Evolutionary conservation across 1,140 invertebrate genomes (phyloP), one percentile per base, ranked within the genome.

Genomic region (Plectrocnemia conspersa): DNA sequence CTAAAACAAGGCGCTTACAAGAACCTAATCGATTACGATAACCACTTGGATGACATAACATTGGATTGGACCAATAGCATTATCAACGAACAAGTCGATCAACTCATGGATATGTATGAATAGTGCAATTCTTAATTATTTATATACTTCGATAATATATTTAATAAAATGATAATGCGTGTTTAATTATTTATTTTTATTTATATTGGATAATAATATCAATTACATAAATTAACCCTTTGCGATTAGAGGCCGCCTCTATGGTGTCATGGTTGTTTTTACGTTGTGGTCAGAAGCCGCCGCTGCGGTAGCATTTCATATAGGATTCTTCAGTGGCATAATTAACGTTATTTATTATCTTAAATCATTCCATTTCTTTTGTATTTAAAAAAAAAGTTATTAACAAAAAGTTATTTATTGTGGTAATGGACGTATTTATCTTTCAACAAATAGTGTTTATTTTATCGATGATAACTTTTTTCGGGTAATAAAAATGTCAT

Each of bases 21-120:
- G 52, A 77, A 85, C 60, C 69, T 95, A 2, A 70, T 88, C 7
- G 91, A 95, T 72, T 96, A 93, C 74, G 92, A 96, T 70, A 92
- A 93, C 72, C 90, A 94, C 74, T 72, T 94, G 47, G 91, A 95
- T 71, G 83, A 94, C 66, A 79, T 89, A 11, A 73, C 80, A 15
- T 74, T 83, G 40, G 87, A 93, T 68, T 94, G 89, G 90, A 82
- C 78, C 57, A 96, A 95, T 72, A 64, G 71, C 13, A 71, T 77
- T 27, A 70, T 91, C 22, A 84, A 85, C 65, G 64, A 76, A 54
- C 70, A 68, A 25, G 75, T 84, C 32, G 72, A 77, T 2, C 68
- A 79, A 52, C 40, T 61, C 2, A 48, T 48, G 21, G 15, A 32
- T 7, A 45, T 50, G 47, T 25, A 38, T 35, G 15, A 18, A 11